A percentile compares a stretch with the other conserved stretches of the same genome.
Conservation (phyloP, 2,113 vertebrate genomes). For the Hippocampus guttulatus region DNA sequence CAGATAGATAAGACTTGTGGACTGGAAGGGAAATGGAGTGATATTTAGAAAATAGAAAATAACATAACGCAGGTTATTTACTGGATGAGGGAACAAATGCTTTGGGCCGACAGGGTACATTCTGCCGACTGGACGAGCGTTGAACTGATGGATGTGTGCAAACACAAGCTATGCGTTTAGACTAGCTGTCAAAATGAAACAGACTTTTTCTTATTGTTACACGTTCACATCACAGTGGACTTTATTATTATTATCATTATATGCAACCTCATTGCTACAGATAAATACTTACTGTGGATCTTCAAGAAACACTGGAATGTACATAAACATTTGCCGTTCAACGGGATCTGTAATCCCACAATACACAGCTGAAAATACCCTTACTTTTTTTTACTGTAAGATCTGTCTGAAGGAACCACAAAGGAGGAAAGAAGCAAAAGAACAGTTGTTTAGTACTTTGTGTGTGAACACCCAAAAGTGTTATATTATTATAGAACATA, state of each 20-base stretch:
- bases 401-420: not conserved
- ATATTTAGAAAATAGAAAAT: conserved; percentile 67
- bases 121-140: conserved; percentile 48
- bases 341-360: not conserved
- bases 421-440: no score
- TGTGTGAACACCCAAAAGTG: not conserved
- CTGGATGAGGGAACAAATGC: conserved; percentile 65
- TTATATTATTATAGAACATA: conserved; percentile 5
- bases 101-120: conserved; percentile 43
- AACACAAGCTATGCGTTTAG: conserved; percentile 51
- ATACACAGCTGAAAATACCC: conserved; percentile 4
- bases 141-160: conserved; percentile 56
- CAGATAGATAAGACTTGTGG: conserved; percentile 91
- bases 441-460: conserved; percentile 1
- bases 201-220: conserved; percentile 35
- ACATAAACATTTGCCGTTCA: conserved; percentile 58
- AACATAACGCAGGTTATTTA: conserved; percentile 58
- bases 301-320: conserved; percentile 73
- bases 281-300: conserved; percentile 69
- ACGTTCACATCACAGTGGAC: conserved; percentile 69
- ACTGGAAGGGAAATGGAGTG: conserved; percentile 92
- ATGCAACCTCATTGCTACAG: conserved; percentile 63
- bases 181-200: conserved; percentile 54
- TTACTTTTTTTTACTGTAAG: not conserved
- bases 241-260: conserved; percentile 60